These are phyloP conservation scores for Lottia gigantea DNA, from an alignment of 2,888 invertebrate genomes.

Conservation along the genomic window DNA sequence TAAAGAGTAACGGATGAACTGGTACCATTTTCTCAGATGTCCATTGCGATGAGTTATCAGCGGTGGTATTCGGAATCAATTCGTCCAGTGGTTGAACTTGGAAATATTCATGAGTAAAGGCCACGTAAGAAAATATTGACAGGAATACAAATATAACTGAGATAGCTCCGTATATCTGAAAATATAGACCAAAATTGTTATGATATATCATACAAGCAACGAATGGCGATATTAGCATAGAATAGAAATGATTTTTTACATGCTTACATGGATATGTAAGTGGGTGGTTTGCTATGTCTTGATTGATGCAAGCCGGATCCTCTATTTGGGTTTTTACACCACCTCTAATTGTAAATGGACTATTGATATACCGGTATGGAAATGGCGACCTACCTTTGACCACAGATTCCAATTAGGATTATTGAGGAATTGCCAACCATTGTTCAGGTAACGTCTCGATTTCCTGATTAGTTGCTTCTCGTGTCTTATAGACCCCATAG, in stretches of 20 bases:
- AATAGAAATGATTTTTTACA: too few relatives aligned
- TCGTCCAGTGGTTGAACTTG: conserved; percentile 5
- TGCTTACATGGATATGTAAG: too few relatives aligned
- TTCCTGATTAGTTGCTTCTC: background rate
- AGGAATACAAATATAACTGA: conserved; percentile 32
- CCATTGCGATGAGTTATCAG: conserved; percentile 18
- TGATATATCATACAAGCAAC: too few relatives aligned
- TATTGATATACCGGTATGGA: too few relatives aligned
- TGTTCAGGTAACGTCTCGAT: background rate
- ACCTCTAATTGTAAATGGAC: too few relatives aligned
- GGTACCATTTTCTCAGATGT: conserved; percentile 25
- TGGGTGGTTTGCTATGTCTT: too few relatives aligned
- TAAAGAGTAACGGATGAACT: conserved; percentile 35
- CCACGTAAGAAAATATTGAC: conserved; percentile 37
- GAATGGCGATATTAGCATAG: too few relatives aligned
- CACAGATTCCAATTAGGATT: conserved; percentile 38
- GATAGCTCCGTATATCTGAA: conserved; percentile 35
- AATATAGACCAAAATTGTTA: conserved; percentile 1
- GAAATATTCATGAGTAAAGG: conserved; percentile 31
- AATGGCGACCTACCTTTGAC: conserved; percentile 41
- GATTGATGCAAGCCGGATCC: too few relatives aligned
- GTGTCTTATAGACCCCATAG: conserved; percentile 1
- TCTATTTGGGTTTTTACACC: too few relatives aligned
- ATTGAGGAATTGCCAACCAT: conserved; percentile 44
- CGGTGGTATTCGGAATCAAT: background rate